Evolutionary conservation across 2,113 vertebrate species (phyloP).

Genomic region (Quiscalus mexicanus): DNA sequence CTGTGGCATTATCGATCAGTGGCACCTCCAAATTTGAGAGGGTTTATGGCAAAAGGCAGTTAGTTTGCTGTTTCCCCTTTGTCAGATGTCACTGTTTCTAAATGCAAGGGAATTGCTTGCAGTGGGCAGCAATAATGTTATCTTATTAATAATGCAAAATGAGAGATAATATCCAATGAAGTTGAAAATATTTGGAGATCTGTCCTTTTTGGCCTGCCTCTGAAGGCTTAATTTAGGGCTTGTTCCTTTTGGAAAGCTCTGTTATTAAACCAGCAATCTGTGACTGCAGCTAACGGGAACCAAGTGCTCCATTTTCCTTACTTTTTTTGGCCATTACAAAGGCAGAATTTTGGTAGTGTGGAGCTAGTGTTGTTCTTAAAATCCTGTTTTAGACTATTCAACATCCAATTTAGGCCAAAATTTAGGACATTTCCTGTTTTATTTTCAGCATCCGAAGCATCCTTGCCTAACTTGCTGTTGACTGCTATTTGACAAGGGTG

Average conservation of each 20-base stretch:
- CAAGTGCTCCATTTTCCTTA: background rate
- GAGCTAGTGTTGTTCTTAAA: background rate
- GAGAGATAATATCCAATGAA: background rate
- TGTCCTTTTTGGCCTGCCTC: background rate
- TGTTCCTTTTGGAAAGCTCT: background rate
- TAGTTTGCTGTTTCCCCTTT: background rate
- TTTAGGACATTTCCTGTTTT: background rate
- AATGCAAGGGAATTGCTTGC: background rate
- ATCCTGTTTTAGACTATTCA: background rate
- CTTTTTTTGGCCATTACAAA: background rate
- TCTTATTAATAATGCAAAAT: background rate
- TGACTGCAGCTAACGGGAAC: background rate
- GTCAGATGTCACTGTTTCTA: background rate
- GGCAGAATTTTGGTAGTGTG: background rate
- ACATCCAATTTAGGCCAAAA: background rate
- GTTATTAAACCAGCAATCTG: background rate
- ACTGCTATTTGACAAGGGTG: background rate
- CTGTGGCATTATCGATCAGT: background rate
- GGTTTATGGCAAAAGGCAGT: background rate
- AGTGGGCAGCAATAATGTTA: background rate
- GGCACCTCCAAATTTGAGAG: background rate
- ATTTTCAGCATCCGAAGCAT: conserved; percentile 1
- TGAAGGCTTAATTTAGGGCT: background rate
- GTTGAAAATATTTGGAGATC: background rate
- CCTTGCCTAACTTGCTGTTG: background rate